Evolutionary conservation across 2,888 invertebrate species (phyloP), one percentile per base, ranked within the genome.

Genomic region (Caenorhabditis uteleia): DNA sequence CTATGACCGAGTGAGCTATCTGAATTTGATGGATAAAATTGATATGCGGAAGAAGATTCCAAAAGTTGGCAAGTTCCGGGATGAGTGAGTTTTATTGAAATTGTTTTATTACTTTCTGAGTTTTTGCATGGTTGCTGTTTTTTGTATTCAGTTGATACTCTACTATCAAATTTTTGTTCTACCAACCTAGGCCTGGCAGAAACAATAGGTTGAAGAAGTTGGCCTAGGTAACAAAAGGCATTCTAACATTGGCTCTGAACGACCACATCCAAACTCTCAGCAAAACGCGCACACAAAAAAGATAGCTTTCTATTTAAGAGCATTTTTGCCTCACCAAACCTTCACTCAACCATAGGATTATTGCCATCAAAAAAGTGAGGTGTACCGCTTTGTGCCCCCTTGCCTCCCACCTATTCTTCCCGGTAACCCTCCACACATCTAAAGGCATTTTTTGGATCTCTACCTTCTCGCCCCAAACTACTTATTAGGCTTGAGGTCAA

Each of bases 1-100:
- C n/a, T 74, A 75, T 43, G 77, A 77, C 55, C 71, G 74, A 14
- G 68, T 77, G 16, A 69, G 70, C 50, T 77, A 75, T 44, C 54
- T 77, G 43, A 73, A 77, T 39, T 61, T 77, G 43, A 71, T 74
- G 68, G 49, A 62, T 23, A 67, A 64, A 39, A 65, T 62, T 25
- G 66, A 62, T 27, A 68, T 47, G 34, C 44, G 62, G 25, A 60
- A 60, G 36, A 61, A 59, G 45, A 42, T 31, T 8, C 2, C 40
- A 26, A 45, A 47, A 31, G 39, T 66, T 18, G 59, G 59, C 7
- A 66, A 66, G 18, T 65, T 62, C 21, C 58, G 71, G 18, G 71
- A 71, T 27, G 71, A 71, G 71, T 71, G 21, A 62, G 68, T 71
- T 39, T 26, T 10, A 12, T 20, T n/a, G n/a, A n/a, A n/a, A n/a